Conservation (phyloP, 2,888 invertebrate species). For the Sphinx pinastri region DNA sequence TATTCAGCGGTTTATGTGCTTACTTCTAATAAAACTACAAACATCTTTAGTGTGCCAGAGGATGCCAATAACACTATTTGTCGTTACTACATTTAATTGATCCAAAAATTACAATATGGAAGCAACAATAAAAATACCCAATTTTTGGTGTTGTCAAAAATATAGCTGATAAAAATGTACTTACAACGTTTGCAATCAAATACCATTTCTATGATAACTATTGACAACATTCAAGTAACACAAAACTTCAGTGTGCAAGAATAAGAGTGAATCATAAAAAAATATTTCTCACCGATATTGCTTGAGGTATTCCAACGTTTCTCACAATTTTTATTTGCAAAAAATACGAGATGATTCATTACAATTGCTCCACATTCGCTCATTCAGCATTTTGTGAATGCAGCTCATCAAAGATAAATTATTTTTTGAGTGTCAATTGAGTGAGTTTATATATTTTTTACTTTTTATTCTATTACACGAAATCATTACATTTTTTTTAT, state of each 20-base stretch:
- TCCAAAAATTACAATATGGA: no score
- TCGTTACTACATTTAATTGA: no score
- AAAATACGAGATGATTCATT: constrained; percentile 29
- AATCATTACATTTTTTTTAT: background rate
- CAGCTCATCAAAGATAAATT: constrained; percentile 12
- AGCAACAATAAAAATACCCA: no score
- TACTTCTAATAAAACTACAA: no score
- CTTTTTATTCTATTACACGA: background rate
- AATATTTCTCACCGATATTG: background rate
- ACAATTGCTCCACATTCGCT: constrained; percentile 4
- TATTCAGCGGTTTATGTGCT: no score
- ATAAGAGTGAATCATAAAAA: constrained; percentile 2
- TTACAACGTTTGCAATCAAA: no score
- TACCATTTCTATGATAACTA: background rate
- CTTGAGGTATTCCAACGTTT: background rate
- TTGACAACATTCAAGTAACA: background rate
- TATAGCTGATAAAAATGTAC: no score
- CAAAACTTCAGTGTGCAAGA: background rate
- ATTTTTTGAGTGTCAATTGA: constrained; percentile 11
- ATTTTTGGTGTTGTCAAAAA: no score
- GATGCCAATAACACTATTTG: no score
- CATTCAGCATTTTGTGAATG: constrained; percentile 18
- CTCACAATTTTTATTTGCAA: constrained; percentile 21
- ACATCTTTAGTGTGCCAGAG: no score
- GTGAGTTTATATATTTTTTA: background rate